A percentile compares a stretch with the other conserved stretches of the same genome.
phyloP scores from a whole-genome alignment of 2,113 vertebrate genomes.

The Carollia perspicillata region DNA sequence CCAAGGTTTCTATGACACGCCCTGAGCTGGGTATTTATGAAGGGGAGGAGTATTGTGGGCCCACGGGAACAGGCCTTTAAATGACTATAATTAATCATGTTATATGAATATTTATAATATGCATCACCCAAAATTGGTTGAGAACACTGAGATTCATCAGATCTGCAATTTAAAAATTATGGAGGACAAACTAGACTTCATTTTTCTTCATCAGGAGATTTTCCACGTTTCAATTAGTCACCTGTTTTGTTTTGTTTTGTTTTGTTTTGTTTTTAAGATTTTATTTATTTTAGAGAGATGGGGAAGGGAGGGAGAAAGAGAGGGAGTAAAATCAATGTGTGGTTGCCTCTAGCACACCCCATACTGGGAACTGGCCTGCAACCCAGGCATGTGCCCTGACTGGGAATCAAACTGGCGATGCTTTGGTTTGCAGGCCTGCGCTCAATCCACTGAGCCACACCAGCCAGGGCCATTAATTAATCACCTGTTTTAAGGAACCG shows the following conservation, averaged over 20 bases:
- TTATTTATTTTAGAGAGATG: no score
- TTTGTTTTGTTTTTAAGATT: background rate
- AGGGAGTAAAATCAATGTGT: no score
- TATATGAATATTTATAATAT: constrained; percentile 20
- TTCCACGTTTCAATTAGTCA: constrained; percentile 2
- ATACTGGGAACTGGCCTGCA: no score
- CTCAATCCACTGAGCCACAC: no score
- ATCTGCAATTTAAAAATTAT: background rate
- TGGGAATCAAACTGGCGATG: no score
- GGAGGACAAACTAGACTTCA: background rate
- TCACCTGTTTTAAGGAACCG: background rate
- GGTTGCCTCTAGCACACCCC: no score
- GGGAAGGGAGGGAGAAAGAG: no score
- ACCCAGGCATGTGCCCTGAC: no score
- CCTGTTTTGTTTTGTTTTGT: background rate
- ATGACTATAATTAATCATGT: constrained; percentile 32
- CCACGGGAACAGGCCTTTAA: background rate
- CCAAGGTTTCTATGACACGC: background rate
- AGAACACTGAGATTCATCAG: background rate
- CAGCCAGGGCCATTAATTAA: no score
- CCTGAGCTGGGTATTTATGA: background rate
- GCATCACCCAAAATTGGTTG: background rate
- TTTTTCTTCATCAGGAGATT: constrained; percentile 10
- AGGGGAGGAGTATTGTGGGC: background rate
- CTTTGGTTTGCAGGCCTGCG: no score